Conservation (phyloP, 1,140 invertebrate species). For the Aphidius ervi region DNA sequence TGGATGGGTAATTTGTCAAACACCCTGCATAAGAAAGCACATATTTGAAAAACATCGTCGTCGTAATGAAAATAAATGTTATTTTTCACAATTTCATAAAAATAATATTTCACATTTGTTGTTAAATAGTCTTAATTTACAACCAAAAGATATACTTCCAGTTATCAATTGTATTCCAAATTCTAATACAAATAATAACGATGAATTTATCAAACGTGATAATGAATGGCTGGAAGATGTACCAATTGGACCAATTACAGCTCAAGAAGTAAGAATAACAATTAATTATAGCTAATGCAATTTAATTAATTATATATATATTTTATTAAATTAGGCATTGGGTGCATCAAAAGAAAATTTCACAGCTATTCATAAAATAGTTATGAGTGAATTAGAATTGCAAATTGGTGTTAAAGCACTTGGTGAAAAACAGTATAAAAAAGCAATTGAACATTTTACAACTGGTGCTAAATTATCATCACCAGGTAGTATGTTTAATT, state of each 20-base stretch:
- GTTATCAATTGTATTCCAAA: conserved; percentile 29
- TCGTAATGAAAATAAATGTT: background rate
- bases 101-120: conserved; percentile 24
- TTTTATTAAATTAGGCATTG: conserved; percentile 30
- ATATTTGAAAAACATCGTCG: conserved; percentile 24
- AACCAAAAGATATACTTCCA: conserved; percentile 30
- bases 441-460: conserved; percentile 49
- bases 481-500: conserved; percentile 58
- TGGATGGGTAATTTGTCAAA: conserved; percentile 34
- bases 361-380: conserved; percentile 29
- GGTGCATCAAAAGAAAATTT: conserved; percentile 36
- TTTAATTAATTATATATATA: too few relatives aligned
- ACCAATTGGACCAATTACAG: conserved; percentile 35
- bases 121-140: conserved; percentile 26
- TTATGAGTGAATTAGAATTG: conserved; percentile 46
- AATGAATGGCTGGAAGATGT: conserved; percentile 16
- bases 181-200: conserved; percentile 14
- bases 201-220: background rate
- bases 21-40: conserved; percentile 24
- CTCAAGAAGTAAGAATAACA: conserved; percentile 41
- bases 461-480: conserved; percentile 56
- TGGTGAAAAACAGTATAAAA: conserved; percentile 38
- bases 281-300: conserved; percentile 20
- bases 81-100: conserved; percentile 21
- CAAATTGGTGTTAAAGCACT: conserved; percentile 43